phyloP scores from a whole-genome alignment of 2,113 vertebrate species.

The Orcinus orca region DNA sequence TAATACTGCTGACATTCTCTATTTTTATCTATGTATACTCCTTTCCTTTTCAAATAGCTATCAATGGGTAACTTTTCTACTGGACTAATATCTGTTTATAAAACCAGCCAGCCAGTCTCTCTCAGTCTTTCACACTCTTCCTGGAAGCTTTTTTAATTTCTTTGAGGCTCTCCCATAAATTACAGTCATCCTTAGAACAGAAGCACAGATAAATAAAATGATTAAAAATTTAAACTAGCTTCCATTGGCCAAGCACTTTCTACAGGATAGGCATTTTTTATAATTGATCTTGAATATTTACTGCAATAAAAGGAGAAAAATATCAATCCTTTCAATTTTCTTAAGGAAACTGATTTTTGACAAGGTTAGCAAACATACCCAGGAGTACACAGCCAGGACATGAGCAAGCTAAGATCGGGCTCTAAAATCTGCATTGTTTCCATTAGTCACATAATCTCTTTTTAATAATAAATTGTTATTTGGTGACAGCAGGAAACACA shows the following conservation, averaged over 20 bases:
- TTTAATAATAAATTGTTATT: neutral
- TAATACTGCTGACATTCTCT: neutral
- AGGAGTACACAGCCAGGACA: neutral
- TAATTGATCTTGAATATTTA: neutral
- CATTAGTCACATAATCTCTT: neutral
- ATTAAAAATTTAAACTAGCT: constrained; percentile 13
- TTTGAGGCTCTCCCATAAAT: neutral
- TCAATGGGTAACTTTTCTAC: neutral
- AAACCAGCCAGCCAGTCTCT: neutral
- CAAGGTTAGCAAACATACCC: neutral
- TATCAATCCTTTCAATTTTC: neutral
- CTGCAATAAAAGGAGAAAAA: neutral
- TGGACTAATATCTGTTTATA: neutral
- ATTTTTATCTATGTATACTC: neutral
- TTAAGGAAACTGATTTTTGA: neutral
- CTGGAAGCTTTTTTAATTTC: neutral
- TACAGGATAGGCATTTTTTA: neutral
- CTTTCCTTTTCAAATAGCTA: neutral
- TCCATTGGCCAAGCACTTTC: neutral
- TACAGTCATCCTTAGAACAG: neutral
- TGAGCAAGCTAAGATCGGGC: neutral
- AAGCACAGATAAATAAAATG: neutral
- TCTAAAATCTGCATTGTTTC: neutral
- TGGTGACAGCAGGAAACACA: neutral
- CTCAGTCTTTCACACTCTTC: neutral